Evolutionary conservation across 2,797 vertebrate genomes (phyloP).

Genomic region (Helarctos malayanus): DNA sequence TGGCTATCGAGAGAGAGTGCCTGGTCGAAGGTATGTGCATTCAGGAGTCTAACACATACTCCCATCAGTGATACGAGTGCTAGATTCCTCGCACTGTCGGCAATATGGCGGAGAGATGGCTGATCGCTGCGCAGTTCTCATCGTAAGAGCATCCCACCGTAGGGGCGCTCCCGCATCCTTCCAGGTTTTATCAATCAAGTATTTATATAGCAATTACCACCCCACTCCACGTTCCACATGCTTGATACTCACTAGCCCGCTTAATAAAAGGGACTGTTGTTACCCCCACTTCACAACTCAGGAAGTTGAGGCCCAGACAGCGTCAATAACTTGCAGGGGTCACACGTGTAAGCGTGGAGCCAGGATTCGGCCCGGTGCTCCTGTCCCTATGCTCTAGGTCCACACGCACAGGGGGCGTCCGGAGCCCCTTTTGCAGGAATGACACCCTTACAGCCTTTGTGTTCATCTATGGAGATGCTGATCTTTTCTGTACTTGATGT

Average conservation of each 20-base stretch:
- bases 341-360: background rate
- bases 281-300: no score
- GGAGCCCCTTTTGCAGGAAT: background rate
- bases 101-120: background rate
- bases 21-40: no score
- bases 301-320: background rate
- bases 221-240: no score
- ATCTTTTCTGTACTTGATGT: background rate
- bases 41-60: background rate
- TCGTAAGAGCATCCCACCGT: rapidly evolving
- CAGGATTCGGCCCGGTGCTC: rapidly evolving
- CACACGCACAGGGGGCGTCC: rapidly evolving
- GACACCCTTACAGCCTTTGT: rapidly evolving
- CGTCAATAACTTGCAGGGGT: background rate
- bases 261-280: background rate
- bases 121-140: background rate
- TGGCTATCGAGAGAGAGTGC: background rate
- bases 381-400: rapidly evolving
- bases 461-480: background rate
- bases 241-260: background rate
- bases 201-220: background rate
- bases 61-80: rapidly evolving
- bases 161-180: background rate
- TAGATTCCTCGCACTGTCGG: background rate
- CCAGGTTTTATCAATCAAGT: no score